phyloP scores from a whole-genome alignment of 2,113 vertebrate species.

The Capreolus pygargus region DNA sequence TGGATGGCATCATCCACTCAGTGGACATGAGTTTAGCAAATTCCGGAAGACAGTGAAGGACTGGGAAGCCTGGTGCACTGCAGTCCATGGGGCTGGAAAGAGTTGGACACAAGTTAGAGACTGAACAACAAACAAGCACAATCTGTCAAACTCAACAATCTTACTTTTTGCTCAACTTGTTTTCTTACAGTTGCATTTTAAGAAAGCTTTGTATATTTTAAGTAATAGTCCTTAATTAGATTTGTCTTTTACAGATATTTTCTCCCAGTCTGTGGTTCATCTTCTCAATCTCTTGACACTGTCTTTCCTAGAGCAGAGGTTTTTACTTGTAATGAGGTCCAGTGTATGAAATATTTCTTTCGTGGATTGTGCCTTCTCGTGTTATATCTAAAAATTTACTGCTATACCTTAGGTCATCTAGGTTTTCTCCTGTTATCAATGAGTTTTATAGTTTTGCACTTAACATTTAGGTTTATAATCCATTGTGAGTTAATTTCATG shows the following conservation, averaged over 20 bases:
- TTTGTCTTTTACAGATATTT: not conserved
- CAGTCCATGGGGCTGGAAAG: not conserved
- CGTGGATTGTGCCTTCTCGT: not conserved
- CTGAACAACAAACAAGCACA: not conserved
- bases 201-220: not conserved
- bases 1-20: not conserved
- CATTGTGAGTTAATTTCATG: not conserved
- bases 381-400: not conserved
- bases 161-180: not conserved
- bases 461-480: not conserved
- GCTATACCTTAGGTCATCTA: not conserved
- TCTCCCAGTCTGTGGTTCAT: not conserved
- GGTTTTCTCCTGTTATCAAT: not conserved
- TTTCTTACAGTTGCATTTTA: not conserved
- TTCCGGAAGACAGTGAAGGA: not conserved
- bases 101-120: not conserved
- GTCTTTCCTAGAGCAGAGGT: not conserved
- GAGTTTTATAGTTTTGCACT: not conserved
- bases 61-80: not conserved
- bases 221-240: not conserved
- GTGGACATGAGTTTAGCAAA: not conserved
- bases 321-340: not conserved
- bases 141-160: no score
- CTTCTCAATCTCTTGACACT: not conserved
- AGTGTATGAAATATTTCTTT: not conserved